phyloP scores from a whole-genome alignment of 1,140 invertebrate species.

The Anoplophora glabripennis region DNA sequence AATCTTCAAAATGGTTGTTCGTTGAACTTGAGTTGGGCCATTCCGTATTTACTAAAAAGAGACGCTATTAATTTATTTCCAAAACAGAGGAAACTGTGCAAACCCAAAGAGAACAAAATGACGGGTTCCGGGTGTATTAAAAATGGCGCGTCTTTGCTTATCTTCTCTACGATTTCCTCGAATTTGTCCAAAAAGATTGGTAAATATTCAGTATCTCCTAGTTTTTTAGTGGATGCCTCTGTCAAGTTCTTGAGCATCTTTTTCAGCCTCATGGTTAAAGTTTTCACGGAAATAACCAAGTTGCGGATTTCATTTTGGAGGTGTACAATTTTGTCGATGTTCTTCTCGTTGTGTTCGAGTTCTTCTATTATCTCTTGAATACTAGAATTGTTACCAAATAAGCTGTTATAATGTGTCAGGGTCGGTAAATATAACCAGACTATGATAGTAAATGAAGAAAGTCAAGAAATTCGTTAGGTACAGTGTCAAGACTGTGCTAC shows the following conservation, averaged over 20 bases:
- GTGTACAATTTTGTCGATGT: conserved; percentile 1
- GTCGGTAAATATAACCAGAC: no score
- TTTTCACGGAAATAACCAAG: not conserved
- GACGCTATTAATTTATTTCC: no score
- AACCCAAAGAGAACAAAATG: not conserved
- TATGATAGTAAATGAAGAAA: no score
- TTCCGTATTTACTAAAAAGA: no score
- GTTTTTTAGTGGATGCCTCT: not conserved
- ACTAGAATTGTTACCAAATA: no score
- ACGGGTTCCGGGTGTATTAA: not conserved
- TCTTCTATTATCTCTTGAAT: conserved; percentile 11
- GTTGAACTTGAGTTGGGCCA: no score
- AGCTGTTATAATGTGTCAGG: no score
- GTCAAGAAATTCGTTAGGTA: no score
- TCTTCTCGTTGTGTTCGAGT: conserved; percentile 11
- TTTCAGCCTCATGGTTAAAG: conserved; percentile 1
- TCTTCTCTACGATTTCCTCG: not conserved
- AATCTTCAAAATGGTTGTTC: no score
- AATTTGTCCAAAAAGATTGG: not conserved
- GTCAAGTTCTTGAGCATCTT: not conserved
- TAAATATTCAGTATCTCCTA: conserved; percentile 10
- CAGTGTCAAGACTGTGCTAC: no score
- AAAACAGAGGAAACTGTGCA: not conserved
- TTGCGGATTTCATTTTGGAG: conserved; percentile 4
- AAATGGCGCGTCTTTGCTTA: not conserved